Evolutionary conservation across 2,113 vertebrate species (phyloP).

Genomic region (Triplophysa rosa): DNA sequence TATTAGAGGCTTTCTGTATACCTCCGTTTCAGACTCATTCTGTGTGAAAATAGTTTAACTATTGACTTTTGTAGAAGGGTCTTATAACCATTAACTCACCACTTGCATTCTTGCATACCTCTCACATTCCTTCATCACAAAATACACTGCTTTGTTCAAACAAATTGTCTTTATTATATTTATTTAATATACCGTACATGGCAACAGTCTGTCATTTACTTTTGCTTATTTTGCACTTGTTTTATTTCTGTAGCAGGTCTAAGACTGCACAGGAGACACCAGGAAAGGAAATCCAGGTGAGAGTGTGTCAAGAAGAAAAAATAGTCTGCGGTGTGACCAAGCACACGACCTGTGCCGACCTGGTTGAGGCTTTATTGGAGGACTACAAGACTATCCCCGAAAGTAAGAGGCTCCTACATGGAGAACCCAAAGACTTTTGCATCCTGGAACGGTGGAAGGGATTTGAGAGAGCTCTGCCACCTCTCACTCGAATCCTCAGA

Average conservation of each 20-base stretch:
- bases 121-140: slow-evolving; percentile 70
- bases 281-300: slow-evolving; percentile 89
- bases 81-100: slow-evolving; percentile 71
- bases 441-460: slow-evolving; percentile 93
- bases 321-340: slow-evolving; percentile 91
- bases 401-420: slow-evolving; percentile 81
- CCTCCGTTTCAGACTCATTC: slow-evolving; percentile 50
- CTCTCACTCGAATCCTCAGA: slow-evolving; percentile 87
- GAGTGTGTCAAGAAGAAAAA: slow-evolving; percentile 91
- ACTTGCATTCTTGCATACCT: slow-evolving; percentile 52
- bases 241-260: slow-evolving; percentile 70
- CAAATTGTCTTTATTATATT: slow-evolving; percentile 43
- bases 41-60: slow-evolving; percentile 55
- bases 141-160: slow-evolving; percentile 24
- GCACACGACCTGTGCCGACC: slow-evolving; percentile 87
- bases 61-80: slow-evolving; percentile 61
- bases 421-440: slow-evolving; percentile 87
- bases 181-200: background rate
- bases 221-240: background rate
- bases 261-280: slow-evolving; percentile 78
- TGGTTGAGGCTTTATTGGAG: slow-evolving; percentile 90
- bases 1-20: background rate
- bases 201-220: background rate
- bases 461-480: slow-evolving; percentile 87
- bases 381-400: slow-evolving; percentile 82